These are phyloP conservation scores for Ptychodera flava DNA, from an alignment of 35 echinoderm and acorn worm species.

Conservation along the genomic window DNA sequence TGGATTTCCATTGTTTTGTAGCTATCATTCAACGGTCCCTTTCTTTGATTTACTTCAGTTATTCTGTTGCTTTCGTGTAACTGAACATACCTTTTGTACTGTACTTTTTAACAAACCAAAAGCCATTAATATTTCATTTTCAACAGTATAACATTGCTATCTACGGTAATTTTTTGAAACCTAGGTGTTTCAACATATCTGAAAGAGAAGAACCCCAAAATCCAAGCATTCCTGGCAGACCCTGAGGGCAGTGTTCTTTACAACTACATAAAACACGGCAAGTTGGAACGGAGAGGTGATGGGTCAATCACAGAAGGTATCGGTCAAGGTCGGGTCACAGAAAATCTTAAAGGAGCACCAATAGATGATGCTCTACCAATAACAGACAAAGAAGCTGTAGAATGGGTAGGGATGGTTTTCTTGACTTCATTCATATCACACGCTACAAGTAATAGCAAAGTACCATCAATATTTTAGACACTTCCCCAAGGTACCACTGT, in stretches of 20 bases:
- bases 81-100: too few relatives aligned
- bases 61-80: too few relatives aligned
- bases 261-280: constrained; percentile 79
- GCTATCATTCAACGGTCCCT: too few relatives aligned
- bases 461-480: too few relatives aligned
- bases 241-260: constrained; percentile 90
- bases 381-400: constrained; percentile 65
- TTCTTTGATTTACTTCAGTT: too few relatives aligned
- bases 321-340: constrained; percentile 84
- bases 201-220: constrained; percentile 72
- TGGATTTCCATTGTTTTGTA: too few relatives aligned
- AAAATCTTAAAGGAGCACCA: constrained; percentile 80
- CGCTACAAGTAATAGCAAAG: too few relatives aligned
- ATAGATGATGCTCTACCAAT: constrained; percentile 83
- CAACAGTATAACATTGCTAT: too few relatives aligned
- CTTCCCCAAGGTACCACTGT: too few relatives aligned
- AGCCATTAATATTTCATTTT: too few relatives aligned
- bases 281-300: constrained; percentile 59
- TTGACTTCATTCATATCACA: background rate
- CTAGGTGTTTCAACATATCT: constrained; percentile 71
- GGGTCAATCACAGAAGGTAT: constrained; percentile 95
- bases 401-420: constrained; percentile 44
- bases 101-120: too few relatives aligned
- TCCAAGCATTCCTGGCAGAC: constrained; percentile 69
- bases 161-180: too few relatives aligned